Percentiles rank a stretch among this genome's conserved stretches.
These are phyloP conservation scores for Oenanthe melanoleuca DNA, from an alignment of 2,113 vertebrate species.

Conservation along the genomic window DNA sequence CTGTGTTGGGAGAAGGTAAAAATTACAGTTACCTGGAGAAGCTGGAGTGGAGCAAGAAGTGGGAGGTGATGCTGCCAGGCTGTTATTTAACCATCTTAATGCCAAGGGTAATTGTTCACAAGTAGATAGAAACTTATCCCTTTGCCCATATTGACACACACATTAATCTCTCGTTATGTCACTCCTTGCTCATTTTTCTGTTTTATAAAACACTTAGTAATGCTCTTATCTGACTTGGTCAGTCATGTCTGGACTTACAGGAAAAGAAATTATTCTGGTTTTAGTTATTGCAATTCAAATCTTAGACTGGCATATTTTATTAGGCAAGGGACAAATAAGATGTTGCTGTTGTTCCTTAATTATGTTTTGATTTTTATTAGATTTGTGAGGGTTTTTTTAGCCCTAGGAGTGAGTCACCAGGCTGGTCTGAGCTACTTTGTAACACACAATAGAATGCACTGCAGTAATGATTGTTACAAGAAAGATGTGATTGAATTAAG, in stretches of 20 bases:
- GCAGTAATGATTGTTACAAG: neutral
- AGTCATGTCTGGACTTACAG: neutral
- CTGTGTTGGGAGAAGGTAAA: neutral
- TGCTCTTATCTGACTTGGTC: neutral
- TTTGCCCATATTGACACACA: neutral
- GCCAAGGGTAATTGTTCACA: neutral
- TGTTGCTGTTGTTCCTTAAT: neutral
- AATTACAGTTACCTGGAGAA: neutral
- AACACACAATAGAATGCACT: neutral
- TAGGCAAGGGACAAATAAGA: neutral
- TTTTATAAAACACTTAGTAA: neutral
- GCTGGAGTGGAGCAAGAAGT: neutral
- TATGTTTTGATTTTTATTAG: conserved; percentile 2
- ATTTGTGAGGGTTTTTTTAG: neutral
- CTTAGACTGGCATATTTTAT: neutral
- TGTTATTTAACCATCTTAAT: neutral
- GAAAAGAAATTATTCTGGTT: neutral
- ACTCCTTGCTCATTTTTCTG: neutral
- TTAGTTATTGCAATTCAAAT: neutral
- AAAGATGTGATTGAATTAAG: neutral
- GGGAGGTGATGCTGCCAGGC: neutral
- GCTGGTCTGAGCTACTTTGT: neutral
- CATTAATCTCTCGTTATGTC: neutral
- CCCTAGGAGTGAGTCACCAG: neutral
- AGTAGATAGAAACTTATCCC: neutral